These are phyloP conservation scores for Aurelia sp. DNA, from an alignment of 30 jellyfish, hydroid and myxozoan genomes.

Conservation along the genomic window DNA sequence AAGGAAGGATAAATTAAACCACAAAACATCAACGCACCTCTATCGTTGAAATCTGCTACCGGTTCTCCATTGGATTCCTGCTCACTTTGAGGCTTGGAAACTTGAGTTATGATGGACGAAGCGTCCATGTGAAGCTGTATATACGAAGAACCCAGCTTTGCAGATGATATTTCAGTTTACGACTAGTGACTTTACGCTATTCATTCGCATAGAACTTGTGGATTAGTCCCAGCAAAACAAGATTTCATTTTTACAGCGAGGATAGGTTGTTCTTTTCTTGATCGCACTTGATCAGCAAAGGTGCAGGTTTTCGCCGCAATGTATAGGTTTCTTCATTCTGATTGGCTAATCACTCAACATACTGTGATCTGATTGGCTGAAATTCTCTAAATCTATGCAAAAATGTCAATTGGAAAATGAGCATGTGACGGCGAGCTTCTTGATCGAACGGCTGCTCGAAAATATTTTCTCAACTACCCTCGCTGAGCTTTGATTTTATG, in stretches of 20 bases:
- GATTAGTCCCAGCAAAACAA: constrained; percentile 18
- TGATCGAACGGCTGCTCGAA: constrained; percentile 13
- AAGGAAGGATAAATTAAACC: constrained; percentile 1
- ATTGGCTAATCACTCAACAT: constrained; percentile 29
- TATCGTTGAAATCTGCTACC: constrained; percentile 89
- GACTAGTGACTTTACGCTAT: not conserved
- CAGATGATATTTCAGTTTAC: constrained; percentile 1
- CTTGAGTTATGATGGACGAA: constrained; percentile 98
- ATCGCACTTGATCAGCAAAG: constrained; percentile 51
- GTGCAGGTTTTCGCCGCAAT: constrained; percentile 66
- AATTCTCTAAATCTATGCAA: constrained; percentile 7
- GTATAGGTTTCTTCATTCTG: constrained; percentile 32
- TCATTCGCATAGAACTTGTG: not conserved
- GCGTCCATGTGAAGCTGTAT: constrained; percentile 95
- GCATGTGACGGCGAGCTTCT: constrained; percentile 62
- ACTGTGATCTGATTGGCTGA: constrained; percentile 55
- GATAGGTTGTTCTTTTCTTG: constrained; percentile 70
- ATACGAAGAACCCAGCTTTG: constrained; percentile 91
- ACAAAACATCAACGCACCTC: constrained; percentile 62
- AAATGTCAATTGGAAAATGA: constrained; percentile 45
- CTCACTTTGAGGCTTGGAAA: constrained; percentile 81
- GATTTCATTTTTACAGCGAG: constrained; percentile 7
- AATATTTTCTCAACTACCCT: not conserved
- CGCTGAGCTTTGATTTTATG: not conserved
- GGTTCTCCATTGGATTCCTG: constrained; percentile 90